Percentiles rank a stretch among this genome's conserved stretches.
phyloP scores from a whole-genome alignment of 2,888 invertebrate genomes.

The Caenorhabditis sp. region DNA sequence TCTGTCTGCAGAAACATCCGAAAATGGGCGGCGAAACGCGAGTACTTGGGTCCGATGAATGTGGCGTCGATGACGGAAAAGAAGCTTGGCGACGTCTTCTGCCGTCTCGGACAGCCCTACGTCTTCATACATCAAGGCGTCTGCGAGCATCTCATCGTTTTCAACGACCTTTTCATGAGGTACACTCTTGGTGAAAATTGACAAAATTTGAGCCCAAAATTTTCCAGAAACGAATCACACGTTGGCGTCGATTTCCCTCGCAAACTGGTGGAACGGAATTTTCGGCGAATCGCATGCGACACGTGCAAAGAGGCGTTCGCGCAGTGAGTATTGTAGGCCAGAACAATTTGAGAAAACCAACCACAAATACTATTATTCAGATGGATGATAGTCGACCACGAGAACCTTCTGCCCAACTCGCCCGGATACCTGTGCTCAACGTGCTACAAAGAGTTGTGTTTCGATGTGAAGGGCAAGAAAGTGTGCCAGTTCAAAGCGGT shows the following conservation, averaged over 20 bases:
- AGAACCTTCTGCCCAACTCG: conserved; percentile 47
- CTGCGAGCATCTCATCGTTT: conserved; percentile 91
- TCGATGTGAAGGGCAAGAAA: conserved; percentile 51
- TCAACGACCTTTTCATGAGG: conserved; percentile 84
- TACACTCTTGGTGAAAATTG: not conserved
- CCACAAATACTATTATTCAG: conserved; percentile 47
- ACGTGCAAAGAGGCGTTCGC: conserved; percentile 58
- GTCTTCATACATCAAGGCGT: conserved; percentile 92
- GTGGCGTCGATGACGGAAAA: conserved; percentile 77
- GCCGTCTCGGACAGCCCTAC: conserved; percentile 85
- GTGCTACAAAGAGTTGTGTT: conserved; percentile 59
- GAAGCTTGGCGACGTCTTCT: conserved; percentile 81
- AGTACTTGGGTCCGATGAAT: conserved; percentile 81
- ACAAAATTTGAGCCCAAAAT: too few species aligned
- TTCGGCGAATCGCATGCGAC: conserved; percentile 58
- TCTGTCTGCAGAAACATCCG: conserved; percentile 81
- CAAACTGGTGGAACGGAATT: conserved; percentile 57
- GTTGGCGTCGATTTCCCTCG: conserved; percentile 34
- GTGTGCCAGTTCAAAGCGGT: conserved; percentile 57
- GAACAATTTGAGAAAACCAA: too few species aligned
- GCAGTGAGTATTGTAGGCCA: too few species aligned
- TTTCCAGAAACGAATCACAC: conserved; percentile 41
- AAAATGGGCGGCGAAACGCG: conserved; percentile 81
- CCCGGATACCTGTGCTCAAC: conserved; percentile 52
- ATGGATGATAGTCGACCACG: conserved; percentile 57